Percentiles rank a stretch among this genome's conserved stretches.
phyloP scores from a whole-genome alignment of 2,113 vertebrate species.

The Plestiodon gilberti region DNA sequence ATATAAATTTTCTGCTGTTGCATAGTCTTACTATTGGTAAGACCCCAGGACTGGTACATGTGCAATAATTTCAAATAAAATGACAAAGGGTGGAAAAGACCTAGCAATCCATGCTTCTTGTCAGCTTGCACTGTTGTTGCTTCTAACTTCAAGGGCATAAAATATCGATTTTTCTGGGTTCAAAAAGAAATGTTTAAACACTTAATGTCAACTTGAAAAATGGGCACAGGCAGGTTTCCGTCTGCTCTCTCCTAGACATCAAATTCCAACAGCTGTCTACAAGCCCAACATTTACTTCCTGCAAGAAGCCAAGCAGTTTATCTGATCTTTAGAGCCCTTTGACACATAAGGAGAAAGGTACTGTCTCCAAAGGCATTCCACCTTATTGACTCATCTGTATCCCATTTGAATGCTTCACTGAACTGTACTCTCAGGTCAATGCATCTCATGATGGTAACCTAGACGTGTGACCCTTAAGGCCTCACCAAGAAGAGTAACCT shows the following conservation, averaged over 20 bases:
- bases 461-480: no score
- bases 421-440: no score
- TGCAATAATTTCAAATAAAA: slow-evolving; percentile 76
- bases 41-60: slow-evolving; percentile 68
- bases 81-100: slow-evolving; percentile 58
- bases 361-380: no score
- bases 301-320: not conserved
- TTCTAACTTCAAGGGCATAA: not conserved
- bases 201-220: not conserved
- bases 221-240: no score
- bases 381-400: no score
- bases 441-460: no score
- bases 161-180: not conserved
- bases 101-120: slow-evolving; percentile 48
- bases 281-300: not conserved
- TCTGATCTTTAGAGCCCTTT: not conserved
- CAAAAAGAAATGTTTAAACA: not conserved
- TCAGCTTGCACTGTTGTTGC: slow-evolving; percentile 25
- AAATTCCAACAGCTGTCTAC: not conserved
- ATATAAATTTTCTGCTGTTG: slow-evolving; percentile 64
- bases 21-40: slow-evolving; percentile 63
- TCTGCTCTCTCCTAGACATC: not conserved
- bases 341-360: no score
- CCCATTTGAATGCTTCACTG: no score
- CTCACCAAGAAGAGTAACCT: no score